Base-by-base conservation (phyloP, 2,888 invertebrate genomes). In the Amiota communis region DNA sequence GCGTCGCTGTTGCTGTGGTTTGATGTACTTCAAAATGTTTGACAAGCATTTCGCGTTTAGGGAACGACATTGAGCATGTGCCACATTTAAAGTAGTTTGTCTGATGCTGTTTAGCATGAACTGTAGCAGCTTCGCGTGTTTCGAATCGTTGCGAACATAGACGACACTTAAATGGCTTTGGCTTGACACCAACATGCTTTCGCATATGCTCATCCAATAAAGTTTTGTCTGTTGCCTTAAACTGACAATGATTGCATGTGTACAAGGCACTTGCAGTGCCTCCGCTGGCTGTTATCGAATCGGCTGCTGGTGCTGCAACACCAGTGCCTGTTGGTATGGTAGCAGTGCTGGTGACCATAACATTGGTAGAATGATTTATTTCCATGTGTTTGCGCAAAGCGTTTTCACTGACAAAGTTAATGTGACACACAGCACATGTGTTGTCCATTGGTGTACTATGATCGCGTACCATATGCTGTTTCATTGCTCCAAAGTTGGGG, bases 91-190 rank as follows among this genome's bases (percentile, higher is more conserved):
- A 90, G 64, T 86, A 89, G 77, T 89, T 89, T 10, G 89, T 87
- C 80, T 89, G 89, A 86, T 90, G 90, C 70, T 88, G 87, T 78
- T 90, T 90, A 74, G 90, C 90, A 72, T 90, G 90, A 72, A 88
- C 84, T 20, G 88, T 89, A 57, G 90, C 90, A 46, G 88, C 88
- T 72, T 90, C 90, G 36, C 90, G 87, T 0, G 90, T 89, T 79
- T 90, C 90, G 74, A 90, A 90, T 8, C 90, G 86, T 57, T 88
- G 87, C 51, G 90, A 88, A 75, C 90, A 90, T n/a, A 90, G 81
- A 1, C 90, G 88, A 80, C 90, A 90, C 80, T 90, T 90, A 74
- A 90, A 90, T n/a, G 90, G 90, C 75, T 90, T 90, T n/a, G 89
- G 86, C 74, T 89, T 90, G 36, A 78, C 82, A 59, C 81, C 79